Conservation (phyloP, 2,797 vertebrate genomes). For the Mus minutoides region DNA sequence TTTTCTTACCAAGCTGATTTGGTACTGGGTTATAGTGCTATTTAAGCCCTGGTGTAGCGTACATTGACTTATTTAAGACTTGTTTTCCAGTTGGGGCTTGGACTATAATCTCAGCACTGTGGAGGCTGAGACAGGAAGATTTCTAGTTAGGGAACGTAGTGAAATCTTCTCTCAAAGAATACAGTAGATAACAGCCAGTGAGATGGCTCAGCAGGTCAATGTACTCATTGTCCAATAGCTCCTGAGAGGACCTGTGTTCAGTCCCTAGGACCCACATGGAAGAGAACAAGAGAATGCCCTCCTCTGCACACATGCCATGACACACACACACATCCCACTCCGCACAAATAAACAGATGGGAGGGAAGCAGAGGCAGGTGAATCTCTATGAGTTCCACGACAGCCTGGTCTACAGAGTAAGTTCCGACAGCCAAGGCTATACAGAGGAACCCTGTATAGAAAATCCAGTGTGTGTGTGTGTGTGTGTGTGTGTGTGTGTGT, state of each 20-base stretch:
- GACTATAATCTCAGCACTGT: not conserved
- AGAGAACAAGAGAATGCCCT: not conserved
- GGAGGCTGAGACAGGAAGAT: not conserved
- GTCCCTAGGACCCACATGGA: not conserved
- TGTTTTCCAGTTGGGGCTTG: not conserved
- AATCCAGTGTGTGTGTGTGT: not conserved
- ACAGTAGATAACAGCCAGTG: not conserved
- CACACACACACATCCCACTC: too few species aligned
- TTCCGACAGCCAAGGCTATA: not conserved
- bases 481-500: too few species aligned
- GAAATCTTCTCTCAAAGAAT: not conserved
- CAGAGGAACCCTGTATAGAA: not conserved
- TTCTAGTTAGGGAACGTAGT: not conserved
- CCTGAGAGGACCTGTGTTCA: not conserved
- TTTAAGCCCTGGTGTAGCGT: not conserved
- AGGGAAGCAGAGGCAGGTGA: not conserved
- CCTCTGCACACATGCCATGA: not conserved
- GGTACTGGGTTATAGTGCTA: not conserved
- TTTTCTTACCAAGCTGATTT: conserved; percentile 7
- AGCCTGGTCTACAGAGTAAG: not conserved
- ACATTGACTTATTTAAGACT: not conserved
- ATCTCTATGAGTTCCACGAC: not conserved
- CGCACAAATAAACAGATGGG: not conserved
- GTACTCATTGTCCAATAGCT: not conserved
- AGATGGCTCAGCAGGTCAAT: not conserved